Evolutionary conservation across 2,888 invertebrate genomes (phyloP).

Genomic region (Leucoma salicis): DNA sequence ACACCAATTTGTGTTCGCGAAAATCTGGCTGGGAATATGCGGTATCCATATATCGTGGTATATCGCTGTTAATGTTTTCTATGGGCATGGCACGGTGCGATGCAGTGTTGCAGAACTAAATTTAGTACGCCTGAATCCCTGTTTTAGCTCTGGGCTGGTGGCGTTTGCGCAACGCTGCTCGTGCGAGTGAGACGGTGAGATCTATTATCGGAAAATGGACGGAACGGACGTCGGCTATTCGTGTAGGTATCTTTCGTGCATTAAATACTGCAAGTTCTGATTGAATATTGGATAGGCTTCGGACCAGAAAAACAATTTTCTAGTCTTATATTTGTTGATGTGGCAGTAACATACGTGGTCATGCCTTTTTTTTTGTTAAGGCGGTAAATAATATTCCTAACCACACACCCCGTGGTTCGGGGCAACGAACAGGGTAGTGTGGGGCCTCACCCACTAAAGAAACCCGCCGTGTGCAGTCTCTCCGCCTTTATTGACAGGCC

Average conservation of each 20-base stretch:
- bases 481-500: too few relatives aligned
- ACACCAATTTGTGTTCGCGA: slow-evolving; percentile 79
- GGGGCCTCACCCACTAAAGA: too few relatives aligned
- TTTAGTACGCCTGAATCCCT: slow-evolving; percentile 60
- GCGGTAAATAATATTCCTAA: too few relatives aligned
- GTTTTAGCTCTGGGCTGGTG: slow-evolving; percentile 65
- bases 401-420: too few relatives aligned
- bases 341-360: too few relatives aligned
- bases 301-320: too few relatives aligned
- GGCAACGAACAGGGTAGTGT: too few relatives aligned
- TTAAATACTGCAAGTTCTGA: neutral
- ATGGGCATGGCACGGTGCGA: slow-evolving; percentile 54
- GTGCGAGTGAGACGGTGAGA: slow-evolving; percentile 55
- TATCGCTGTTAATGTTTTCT: slow-evolving; percentile 70
- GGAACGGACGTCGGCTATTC: slow-evolving; percentile 29
- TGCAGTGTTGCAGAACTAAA: slow-evolving; percentile 77
- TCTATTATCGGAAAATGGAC: slow-evolving; percentile 78
- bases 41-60: slow-evolving; percentile 71
- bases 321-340: too few relatives aligned
- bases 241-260: slow-evolving; percentile 29
- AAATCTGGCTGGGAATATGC: slow-evolving; percentile 78
- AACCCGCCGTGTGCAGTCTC: too few relatives aligned
- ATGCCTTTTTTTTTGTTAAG: too few relatives aligned
- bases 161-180: slow-evolving; percentile 68
- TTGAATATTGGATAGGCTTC: neutral